phyloP scores from a whole-genome alignment of 37 sponge, comb jelly and placozoan genomes.

The Theonella swinhoei region DNA sequence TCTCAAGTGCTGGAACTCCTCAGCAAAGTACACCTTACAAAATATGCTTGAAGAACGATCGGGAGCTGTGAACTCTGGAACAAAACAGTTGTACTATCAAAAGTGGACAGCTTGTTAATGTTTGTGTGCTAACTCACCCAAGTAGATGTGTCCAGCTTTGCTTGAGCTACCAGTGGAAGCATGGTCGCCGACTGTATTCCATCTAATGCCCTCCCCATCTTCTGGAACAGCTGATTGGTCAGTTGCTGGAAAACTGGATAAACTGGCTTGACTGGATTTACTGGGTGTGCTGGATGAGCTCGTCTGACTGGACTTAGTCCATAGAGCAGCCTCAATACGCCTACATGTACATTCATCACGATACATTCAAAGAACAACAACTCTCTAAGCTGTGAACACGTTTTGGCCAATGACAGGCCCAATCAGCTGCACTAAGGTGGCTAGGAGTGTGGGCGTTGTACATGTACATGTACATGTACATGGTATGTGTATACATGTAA shows the following conservation, averaged over 20 bases:
- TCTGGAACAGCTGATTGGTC: background rate
- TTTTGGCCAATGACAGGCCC: no score
- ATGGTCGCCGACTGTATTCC: background rate
- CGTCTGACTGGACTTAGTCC: background rate
- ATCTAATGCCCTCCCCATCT: background rate
- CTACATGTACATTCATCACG: no score
- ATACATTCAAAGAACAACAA: no score
- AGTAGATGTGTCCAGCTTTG: constrained; percentile 19
- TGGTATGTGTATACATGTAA: background rate
- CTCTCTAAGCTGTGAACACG: no score
- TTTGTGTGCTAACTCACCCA: constrained; percentile 3
- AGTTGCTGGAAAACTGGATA: background rate
- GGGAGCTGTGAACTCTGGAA: constrained; percentile 51
- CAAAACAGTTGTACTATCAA: background rate
- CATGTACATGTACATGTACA: background rate
- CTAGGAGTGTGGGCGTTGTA: no score
- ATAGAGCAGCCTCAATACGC: background rate
- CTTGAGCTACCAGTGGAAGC: background rate
- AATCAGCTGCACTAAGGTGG: no score
- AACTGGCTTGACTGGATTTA: background rate
- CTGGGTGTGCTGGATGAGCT: background rate
- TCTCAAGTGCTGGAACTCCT: constrained; percentile 86
- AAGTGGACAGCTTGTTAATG: no score
- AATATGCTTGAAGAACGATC: constrained; percentile 78
- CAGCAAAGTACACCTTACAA: constrained; percentile 95